These are phyloP conservation scores for Ennomos quercinarius DNA, from an alignment of 2,888 invertebrate species.

Conservation along the genomic window DNA sequence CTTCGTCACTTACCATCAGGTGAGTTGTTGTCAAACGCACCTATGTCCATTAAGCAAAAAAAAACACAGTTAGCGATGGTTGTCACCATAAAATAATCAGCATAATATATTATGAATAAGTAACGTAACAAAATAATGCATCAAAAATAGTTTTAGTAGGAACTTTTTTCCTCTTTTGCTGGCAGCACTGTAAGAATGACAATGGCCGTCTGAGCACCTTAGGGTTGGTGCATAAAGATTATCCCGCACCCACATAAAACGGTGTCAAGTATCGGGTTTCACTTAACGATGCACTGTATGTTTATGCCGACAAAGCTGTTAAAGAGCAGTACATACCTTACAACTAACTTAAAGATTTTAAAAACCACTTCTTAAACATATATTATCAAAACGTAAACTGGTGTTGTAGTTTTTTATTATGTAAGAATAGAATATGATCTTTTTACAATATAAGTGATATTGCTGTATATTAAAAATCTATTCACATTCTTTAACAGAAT, in stretches of 20 bases:
- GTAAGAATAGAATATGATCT: no score
- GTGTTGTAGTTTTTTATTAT: no score
- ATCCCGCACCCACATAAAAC: constrained; percentile 26
- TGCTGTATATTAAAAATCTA: no score
- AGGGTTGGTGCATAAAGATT: constrained; percentile 51
- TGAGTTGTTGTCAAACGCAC: no score
- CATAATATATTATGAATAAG: background rate
- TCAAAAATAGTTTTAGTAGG: constrained; percentile 3
- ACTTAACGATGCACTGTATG: constrained; percentile 40
- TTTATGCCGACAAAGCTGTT: constrained; percentile 22
- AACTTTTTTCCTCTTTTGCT: constrained; percentile 4
- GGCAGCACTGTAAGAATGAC: constrained; percentile 42
- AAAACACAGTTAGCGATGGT: no score
- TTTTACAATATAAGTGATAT: no score
- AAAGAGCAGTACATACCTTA: constrained; percentile 5
- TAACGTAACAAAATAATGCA: background rate
- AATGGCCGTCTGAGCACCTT: constrained; percentile 55
- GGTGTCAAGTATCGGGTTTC: constrained; percentile 41
- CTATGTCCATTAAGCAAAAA: background rate
- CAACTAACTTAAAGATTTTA: constrained; percentile 3
- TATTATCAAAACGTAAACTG: no score
- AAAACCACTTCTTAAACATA: background rate
- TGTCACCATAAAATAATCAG: background rate
- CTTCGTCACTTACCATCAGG: no score
- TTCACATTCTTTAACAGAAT: no score